Evolutionary conservation across 2,888 invertebrate genomes (phyloP), one percentile per base, ranked within the genome.

Genomic region (Aphodius sticticus): DNA sequence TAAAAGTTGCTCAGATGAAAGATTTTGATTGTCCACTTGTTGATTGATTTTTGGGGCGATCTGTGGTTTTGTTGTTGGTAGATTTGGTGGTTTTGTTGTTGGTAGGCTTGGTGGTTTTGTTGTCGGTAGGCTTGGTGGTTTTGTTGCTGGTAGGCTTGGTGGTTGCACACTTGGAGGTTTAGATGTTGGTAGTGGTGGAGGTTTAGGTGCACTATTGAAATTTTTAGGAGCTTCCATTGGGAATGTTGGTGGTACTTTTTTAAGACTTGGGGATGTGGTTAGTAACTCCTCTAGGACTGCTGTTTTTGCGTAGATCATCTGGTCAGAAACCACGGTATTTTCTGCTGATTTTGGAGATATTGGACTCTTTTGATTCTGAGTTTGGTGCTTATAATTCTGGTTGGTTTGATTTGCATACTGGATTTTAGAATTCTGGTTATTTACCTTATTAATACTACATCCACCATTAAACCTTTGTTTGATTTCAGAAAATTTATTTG

Each of bases 291-390:
- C 76, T 15, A 81, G 71, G 69, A 81, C 70, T 15, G 81, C 81
- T n/a, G 74, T 81, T 77, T 81, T 81, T 0, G 81, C 81, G 14
- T 81, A 81, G 69, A 81, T 78, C 77, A 81, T 74, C 9, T 77
- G 76, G 76, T 81, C 81, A 0, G 81, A 77, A 69, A 81, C 81
- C 2, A 35, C 26, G 36, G 26, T 69, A 69, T 80, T 78, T 53
- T 77, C 79, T 9, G 74, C 36, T 36, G 78, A 75, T 53, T 78
- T 78, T n/a, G 80, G 80, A 7, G 79, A 79, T 36, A 78, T 7
- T 26, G 37, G 36, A n/a, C 74, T 36, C 9, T 15, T 15, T 36
- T 69, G 69, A 15, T 12, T 53, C n/a, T 7, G n/a, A 53, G 1
- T 3, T 9, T 7, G 53, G 12, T 1, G 1, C 3, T 26, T 26